Percentiles rank a stretch among this genome's conserved stretches.
Evolutionary conservation across 2,113 vertebrate genomes (phyloP).

Genomic region (Tretioscincus oriximinensis): DNA sequence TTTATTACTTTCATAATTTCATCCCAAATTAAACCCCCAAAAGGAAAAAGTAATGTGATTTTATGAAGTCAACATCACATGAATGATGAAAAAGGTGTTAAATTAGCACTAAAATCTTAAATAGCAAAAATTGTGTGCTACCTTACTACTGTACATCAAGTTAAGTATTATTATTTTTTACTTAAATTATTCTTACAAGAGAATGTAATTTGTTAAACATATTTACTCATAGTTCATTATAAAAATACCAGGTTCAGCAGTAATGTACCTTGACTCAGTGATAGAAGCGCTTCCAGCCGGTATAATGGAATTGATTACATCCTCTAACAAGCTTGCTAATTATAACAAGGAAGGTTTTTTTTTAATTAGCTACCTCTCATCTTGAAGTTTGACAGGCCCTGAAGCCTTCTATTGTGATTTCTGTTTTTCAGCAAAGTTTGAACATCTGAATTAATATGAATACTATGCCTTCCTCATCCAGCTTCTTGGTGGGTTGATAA

Average conservation of each 20-base stretch:
- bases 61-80: too few relatives aligned
- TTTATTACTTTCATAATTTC: too few relatives aligned
- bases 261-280: not conserved
- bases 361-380: not conserved
- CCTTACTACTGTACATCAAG: too few relatives aligned
- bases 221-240: not conserved
- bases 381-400: not conserved
- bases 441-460: not conserved
- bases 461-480: not conserved
- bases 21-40: too few relatives aligned
- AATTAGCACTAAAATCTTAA: too few relatives aligned
- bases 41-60: too few relatives aligned
- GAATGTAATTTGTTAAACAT: not conserved
- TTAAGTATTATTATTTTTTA: not conserved
- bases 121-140: too few relatives aligned
- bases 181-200: not conserved
- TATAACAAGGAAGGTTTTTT: not conserved
- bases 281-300: not conserved
- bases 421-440: not conserved
- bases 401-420: conserved; percentile 8
- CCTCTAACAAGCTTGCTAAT: not conserved
- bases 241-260: accelerated
- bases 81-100: too few relatives aligned
- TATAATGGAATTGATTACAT: not conserved
- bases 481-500: not conserved